Percentiles rank a stretch among this genome's conserved stretches.
phyloP scores from a whole-genome alignment of 2,113 vertebrate genomes.

The Anguilla rostrata region DNA sequence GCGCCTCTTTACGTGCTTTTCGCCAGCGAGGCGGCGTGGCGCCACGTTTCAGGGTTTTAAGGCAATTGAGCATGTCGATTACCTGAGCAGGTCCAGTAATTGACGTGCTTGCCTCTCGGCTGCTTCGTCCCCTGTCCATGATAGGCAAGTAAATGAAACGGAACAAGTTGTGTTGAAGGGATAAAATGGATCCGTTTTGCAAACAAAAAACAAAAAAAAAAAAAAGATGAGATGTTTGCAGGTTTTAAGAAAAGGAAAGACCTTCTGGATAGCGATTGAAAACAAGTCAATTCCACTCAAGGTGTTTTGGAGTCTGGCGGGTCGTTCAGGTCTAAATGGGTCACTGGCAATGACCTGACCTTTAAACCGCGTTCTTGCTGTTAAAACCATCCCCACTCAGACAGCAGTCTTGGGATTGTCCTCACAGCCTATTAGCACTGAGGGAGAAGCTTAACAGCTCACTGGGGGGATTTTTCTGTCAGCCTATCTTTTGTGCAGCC shows the following conservation, averaged over 20 bases:
- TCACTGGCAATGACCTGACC: slow-evolving; percentile 57
- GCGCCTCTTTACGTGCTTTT: neutral
- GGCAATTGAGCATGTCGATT: neutral
- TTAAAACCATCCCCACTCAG: slow-evolving; percentile 32
- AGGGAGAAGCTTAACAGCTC: slow-evolving; percentile 43
- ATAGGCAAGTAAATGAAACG: neutral
- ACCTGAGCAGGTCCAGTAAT: neutral
- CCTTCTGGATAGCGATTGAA: neutral
- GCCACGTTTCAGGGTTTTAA: neutral
- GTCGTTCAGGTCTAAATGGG: neutral
- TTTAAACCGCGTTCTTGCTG: slow-evolving; percentile 45
- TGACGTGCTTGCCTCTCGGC: neutral
- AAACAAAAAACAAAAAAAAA: no score
- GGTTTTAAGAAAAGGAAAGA: neutral
- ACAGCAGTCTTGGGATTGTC: slow-evolving; percentile 39
- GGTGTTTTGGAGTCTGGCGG: neutral
- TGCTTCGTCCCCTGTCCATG: neutral
- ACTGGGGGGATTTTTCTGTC: slow-evolving; percentile 28
- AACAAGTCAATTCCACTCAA: neutral
- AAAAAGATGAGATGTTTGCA: neutral
- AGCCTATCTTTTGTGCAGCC: slow-evolving; percentile 24
- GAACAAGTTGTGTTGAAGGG: no score
- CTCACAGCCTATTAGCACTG: slow-evolving; percentile 39
- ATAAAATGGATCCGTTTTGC: neutral
- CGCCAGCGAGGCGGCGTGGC: neutral